Conservation (phyloP, 2,113 vertebrate genomes). For the Microcebus griseorufus region DNA sequence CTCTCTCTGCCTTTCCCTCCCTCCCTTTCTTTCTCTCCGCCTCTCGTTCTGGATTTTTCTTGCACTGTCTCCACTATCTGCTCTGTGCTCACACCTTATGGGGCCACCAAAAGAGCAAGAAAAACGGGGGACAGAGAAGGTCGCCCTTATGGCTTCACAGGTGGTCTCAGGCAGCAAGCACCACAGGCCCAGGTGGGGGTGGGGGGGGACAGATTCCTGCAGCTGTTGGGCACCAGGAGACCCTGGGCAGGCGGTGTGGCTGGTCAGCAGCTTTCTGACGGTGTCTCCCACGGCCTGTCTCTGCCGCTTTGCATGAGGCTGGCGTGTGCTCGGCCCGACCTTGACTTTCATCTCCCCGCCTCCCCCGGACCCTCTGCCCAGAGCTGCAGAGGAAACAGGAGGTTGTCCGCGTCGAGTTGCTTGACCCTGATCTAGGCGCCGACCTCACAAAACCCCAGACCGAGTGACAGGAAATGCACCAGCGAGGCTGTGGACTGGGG, state of each 20-base stretch:
- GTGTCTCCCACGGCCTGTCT: background rate
- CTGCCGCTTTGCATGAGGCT: background rate
- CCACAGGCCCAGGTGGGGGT: rapidly evolving
- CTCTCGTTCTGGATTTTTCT: background rate
- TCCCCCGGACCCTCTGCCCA: background rate
- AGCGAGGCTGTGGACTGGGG: rapidly evolving
- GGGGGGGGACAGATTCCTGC: background rate
- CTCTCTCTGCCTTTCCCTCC: too few relatives aligned
- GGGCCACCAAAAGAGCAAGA: background rate
- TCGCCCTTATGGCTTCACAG: background rate
- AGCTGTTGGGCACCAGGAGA: background rate
- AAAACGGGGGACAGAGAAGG: background rate
- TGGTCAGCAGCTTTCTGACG: background rate
- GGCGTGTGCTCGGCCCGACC: rapidly evolving
- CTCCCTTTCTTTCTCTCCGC: too few relatives aligned
- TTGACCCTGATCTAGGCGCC: background rate
- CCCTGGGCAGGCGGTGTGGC: background rate
- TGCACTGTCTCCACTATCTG: background rate
- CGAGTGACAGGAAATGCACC: rapidly evolving
- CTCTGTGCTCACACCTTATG: background rate
- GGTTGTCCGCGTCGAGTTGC: background rate
- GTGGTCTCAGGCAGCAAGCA: background rate
- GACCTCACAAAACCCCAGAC: background rate
- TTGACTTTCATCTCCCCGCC: background rate
- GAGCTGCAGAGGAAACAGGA: background rate